Base-by-base conservation (phyloP, 2,888 invertebrate species). In the Perithous albicinctus region DNA sequence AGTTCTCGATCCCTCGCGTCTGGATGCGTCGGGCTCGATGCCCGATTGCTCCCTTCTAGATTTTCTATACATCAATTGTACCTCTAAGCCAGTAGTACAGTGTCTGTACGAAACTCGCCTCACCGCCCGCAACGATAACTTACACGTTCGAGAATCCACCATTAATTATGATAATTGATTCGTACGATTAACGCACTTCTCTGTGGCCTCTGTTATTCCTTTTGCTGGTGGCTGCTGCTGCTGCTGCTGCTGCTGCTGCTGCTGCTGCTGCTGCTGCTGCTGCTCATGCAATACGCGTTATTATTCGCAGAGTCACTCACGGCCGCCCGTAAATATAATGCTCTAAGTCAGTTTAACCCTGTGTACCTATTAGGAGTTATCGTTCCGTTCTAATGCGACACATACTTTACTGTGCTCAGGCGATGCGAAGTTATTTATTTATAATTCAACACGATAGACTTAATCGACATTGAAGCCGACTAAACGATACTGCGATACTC, bases 151-250 rank as follows among this genome's bases (percentile, higher is more conserved):
- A 82, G 82, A 86, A 84, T 85, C 84, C 75, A 77, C 84, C 86
- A 88, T 88, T 88, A 89, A 89, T 89, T 89, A 88, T 89, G 88
- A 89, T 89, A 89, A 89, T 89, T 87, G 86, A 89, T 89, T 86
- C 85, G 84, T 86, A 85, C 85, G 80, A 80, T 82, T 78, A 82
- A 82, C 82, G 82, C 82, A 82, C 78, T 78, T 74, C 69, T 75
- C 70, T 70, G 78, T 56, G 64, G 70, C 78, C 70, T 82, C 59
- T 54, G 46, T 73, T 78, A 48, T 74, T 41, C 35, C 63, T 75
- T 74, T 51, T 66, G 56, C 26, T 48, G n/a, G n/a, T n/a, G n/a
- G 32, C 32, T 64, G 41, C 35, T 48, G 63, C 59, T 61, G 29
- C 43, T 66, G 38, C 51, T 10, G 20, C 63, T 10, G 32, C 32